phyloP scores from a whole-genome alignment of 2,888 invertebrate species.

The Pasiphila rectangulata region DNA sequence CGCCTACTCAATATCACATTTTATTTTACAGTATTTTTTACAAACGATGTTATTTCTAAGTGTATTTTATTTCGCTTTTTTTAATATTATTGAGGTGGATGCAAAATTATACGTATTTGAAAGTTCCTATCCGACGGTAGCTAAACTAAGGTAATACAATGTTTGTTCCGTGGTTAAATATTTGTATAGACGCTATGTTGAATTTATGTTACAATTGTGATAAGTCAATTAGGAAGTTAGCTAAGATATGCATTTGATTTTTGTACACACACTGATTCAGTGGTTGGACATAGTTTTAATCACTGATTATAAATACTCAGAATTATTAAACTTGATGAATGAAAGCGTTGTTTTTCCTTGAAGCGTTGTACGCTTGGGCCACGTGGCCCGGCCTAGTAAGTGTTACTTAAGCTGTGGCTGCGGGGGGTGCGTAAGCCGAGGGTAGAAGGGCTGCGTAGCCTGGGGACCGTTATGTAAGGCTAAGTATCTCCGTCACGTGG shows the following conservation, averaged over 20 bases:
- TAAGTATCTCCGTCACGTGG: conserved; percentile 32
- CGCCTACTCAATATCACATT: too few species aligned
- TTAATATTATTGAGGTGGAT: conserved; percentile 1
- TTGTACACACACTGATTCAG: conserved; percentile 7
- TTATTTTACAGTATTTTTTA: too few species aligned
- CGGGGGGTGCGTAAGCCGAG: conserved; percentile 11
- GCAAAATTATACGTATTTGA: conserved; percentile 26
- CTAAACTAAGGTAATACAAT: conserved; percentile 12
- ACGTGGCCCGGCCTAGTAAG: conserved; percentile 13
- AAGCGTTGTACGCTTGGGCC: conserved; percentile 10
- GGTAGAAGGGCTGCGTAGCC: conserved; percentile 18
- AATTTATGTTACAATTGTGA: conserved; percentile 16
- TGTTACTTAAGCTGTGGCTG: conserved; percentile 2
- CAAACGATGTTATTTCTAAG: background rate
- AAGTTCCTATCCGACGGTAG: conserved; percentile 41
- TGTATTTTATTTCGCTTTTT: background rate
- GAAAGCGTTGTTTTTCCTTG: conserved; percentile 43
- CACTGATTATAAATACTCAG: conserved; percentile 40
- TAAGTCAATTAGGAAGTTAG: conserved; percentile 12
- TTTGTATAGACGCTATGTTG: conserved; percentile 1
- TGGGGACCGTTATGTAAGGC: conserved; percentile 23
- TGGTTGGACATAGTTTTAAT: conserved; percentile 13
- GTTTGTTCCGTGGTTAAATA: background rate
- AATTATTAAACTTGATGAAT: conserved; percentile 49
- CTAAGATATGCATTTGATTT: conserved; percentile 22